Percentiles rank a stretch among this genome's conserved stretches.
Conservation (phyloP, 2,113 vertebrate species). For the Cranoglanis bouderius region DNA sequence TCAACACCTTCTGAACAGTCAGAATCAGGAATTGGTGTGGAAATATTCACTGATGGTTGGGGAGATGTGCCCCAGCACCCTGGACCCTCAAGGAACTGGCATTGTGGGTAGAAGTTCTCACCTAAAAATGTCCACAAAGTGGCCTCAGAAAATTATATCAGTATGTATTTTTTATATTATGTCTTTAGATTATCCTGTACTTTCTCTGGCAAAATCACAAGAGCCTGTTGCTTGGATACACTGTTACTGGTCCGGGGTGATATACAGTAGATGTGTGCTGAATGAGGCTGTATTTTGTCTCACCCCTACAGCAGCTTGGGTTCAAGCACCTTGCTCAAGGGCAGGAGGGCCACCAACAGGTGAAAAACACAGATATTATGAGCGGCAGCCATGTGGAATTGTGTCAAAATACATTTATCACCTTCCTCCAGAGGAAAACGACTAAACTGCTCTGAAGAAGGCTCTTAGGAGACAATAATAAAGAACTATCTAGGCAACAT, state of each 20-base stretch:
- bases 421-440: neutral
- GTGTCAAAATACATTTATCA: neutral
- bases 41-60: too few relatives aligned
- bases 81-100: neutral
- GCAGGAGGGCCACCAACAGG: neutral
- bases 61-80: neutral
- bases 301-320: neutral
- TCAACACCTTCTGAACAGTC: neutral
- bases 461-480: neutral
- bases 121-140: neutral
- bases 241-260: neutral
- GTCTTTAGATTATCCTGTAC: neutral
- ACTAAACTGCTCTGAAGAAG: too few relatives aligned
- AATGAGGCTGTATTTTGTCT: neutral
- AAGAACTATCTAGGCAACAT: neutral
- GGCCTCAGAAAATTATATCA: neutral
- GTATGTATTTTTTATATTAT: neutral
- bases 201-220: neutral
- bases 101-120: neutral
- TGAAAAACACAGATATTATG: neutral
- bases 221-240: constrained; percentile 24
- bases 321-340: neutral
- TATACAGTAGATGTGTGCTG: neutral
- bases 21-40: neutral
- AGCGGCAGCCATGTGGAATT: neutral